Conservation (phyloP, 1,140 invertebrate species). For the Leucophenga varia region DNA sequence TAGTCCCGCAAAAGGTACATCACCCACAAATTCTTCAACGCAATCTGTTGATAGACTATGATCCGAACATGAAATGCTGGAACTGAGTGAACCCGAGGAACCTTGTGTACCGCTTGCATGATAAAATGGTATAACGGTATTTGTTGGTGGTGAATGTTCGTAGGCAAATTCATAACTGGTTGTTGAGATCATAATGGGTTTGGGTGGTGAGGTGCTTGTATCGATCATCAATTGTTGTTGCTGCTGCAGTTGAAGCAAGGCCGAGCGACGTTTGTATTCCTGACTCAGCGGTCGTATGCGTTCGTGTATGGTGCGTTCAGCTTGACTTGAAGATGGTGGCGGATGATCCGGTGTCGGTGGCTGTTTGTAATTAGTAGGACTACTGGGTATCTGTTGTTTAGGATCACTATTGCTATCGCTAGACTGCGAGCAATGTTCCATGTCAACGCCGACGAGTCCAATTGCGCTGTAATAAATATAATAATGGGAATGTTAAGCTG, state of each 20-base stretch:
- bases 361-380: slow-evolving; percentile 86
- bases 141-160: slow-evolving; percentile 21
- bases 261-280: slow-evolving; percentile 56
- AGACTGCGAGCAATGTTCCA: slow-evolving; percentile 11
- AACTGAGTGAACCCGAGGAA: slow-evolving; percentile 49
- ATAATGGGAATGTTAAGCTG: neutral
- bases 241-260: slow-evolving; percentile 36
- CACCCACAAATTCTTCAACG: slow-evolving; percentile 82
- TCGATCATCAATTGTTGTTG: slow-evolving; percentile 46
- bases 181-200: slow-evolving; percentile 34
- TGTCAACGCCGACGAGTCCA: slow-evolving; percentile 18
- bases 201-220: slow-evolving; percentile 43
- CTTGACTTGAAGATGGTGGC: slow-evolving; percentile 87
- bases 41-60: slow-evolving; percentile 79
- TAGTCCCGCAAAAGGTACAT: slow-evolving; percentile 82
- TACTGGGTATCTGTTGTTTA: slow-evolving; percentile 61
- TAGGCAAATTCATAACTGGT: slow-evolving; percentile 37
- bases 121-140: slow-evolving; percentile 38
- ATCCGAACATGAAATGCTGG: slow-evolving; percentile 69
- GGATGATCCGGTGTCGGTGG: slow-evolving; percentile 93
- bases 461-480: slow-evolving; percentile 27
- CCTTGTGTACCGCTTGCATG: slow-evolving; percentile 27
- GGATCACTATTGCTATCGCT: slow-evolving; percentile 34
- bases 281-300: slow-evolving; percentile 86
- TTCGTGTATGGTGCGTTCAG: slow-evolving; percentile 85